Base-by-base conservation (phyloP, 1,140 invertebrate species). In the Elymnias hypermnestra region DNA sequence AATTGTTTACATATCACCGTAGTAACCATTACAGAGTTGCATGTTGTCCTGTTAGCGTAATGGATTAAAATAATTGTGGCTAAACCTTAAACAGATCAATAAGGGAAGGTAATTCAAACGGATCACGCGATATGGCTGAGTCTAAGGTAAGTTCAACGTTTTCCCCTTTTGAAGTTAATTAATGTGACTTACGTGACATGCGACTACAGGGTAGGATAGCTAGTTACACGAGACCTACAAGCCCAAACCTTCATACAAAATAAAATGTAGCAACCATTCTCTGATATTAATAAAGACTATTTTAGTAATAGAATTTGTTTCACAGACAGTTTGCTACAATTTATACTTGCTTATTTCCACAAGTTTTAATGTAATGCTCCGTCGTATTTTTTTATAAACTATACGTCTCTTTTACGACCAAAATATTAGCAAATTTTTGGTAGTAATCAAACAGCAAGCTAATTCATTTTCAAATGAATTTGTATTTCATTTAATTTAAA, bases 1-100 rank as follows among this genome's bases (percentile, higher is more conserved):
- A 22, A 15, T 49, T 53, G 55, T 76, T 72, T 62, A 58, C 18
- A 9, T 9, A 67, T 84, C 21, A 28, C 69, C 70, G 59, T 70
- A 45, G 58, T 52, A 64, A 74, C 72, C 15, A 10, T 41, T 48
- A 51, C 31, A 42, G 44, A 51, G 42, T 71, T 63, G 72, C 75
- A 75, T 81, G 73, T 71, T 65, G 55, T 60, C 53, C 47, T 63
- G 58, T 53, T 40, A 54, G 57, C 58, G 69, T 72, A 75, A 83
- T 71, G 62, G 64, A 76, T 72, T 77, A 77, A 79, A 82, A 78
- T 78, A 75, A 77, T 77, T 84, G 53, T 58, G 51, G 63, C 63
- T 64, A 65, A 66, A 72, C 68, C 60, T 64, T 71, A 70, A 72
- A 59, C 62, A 70, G 73, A 82, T 84, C 77, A 76, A 84, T 84